These are phyloP conservation scores for Pilophorus perplexus DNA, from an alignment of 2,888 invertebrate genomes.

Conservation along the genomic window DNA sequence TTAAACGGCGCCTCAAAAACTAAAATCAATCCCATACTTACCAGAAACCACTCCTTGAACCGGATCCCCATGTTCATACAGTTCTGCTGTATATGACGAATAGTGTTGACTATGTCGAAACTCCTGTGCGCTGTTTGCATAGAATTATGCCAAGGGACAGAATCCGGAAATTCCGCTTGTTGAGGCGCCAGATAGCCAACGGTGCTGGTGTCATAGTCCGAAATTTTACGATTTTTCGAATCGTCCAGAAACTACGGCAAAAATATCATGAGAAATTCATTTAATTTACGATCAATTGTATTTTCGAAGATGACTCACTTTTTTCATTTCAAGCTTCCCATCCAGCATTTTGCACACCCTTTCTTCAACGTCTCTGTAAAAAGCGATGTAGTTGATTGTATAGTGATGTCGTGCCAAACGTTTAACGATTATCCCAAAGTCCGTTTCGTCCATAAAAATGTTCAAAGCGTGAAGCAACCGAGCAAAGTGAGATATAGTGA, in stretches of 20 bases:
- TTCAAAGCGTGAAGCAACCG: slow-evolving; percentile 24
- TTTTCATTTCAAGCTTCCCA: background rate
- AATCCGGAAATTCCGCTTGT: slow-evolving; percentile 8
- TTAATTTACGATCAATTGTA: background rate
- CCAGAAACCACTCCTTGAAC: slow-evolving; percentile 33
- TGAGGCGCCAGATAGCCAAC: slow-evolving; percentile 19
- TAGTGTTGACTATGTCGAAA: slow-evolving; percentile 23
- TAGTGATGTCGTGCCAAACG: slow-evolving; percentile 17
- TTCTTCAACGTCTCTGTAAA: slow-evolving; percentile 21
- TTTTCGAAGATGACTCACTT: background rate
- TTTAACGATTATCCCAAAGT: slow-evolving; percentile 34
- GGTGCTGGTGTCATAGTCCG: slow-evolving; percentile 20
- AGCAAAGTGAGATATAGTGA: slow-evolving; percentile 28
- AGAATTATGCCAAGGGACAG: slow-evolving; percentile 21
- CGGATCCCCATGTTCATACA: slow-evolving; percentile 27
- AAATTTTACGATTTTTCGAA: slow-evolving; percentile 13
- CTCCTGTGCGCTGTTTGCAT: background rate
- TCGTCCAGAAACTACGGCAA: slow-evolving; percentile 15
- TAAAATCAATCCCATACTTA: background rate
- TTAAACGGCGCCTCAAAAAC: too few species aligned
- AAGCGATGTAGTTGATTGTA: slow-evolving; percentile 24
- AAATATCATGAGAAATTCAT: background rate
- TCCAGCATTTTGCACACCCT: slow-evolving; percentile 15
- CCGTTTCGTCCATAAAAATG: slow-evolving; percentile 24
- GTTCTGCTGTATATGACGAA: slow-evolving; percentile 17